Base-by-base conservation (phyloP, 1,140 invertebrate species). In the Ectropis grisescens region DNA sequence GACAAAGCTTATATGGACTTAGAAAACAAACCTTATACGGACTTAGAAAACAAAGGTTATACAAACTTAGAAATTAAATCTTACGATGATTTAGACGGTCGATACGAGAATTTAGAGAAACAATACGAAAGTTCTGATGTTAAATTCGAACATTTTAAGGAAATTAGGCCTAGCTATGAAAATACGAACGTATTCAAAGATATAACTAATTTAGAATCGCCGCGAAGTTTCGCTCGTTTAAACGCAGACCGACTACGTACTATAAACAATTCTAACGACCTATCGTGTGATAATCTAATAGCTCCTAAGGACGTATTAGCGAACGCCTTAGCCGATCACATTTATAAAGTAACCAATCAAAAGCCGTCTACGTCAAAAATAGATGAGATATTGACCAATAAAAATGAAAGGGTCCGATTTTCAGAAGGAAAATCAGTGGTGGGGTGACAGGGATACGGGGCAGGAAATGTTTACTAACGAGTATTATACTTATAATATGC, bases 261-360 rank as follows among this genome's bases (percentile, higher is more conserved):
- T 12, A 84, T 84, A 11, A 64, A 53, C 0, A 43, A 45, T 1
- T 47, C 46, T 1, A 74, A 68, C 24, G 62, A 71, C 14, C 29
- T 70, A 23, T 48, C 53, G 10, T 62, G 55, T 19, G 69, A 72
- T 41, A 64, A 41, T 31, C 31, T 74, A 2, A 70, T 83, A 44
- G 82, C 79, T 0, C 82, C 80, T 0, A 75, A 80, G 48, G 61
- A 74, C n/a, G 68, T 80, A 2, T 26, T 83, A 41, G 72, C 79
- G 0, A 76, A 72, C 13, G 76, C 70, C 2, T 55, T 83, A 38
- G 80, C 64, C 0, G 81, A 83, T 47, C 82, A 83, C 25, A 83
- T 83, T 27, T 82, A 82, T 34, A 83, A 82, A 72, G 79, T 82
- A 13, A 83, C 82, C 36, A 82, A 82, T 70, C 82, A 83, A 38